Base-by-base conservation (phyloP, 2,113 vertebrate species). In the Monarcha castaneiventris region DNA sequence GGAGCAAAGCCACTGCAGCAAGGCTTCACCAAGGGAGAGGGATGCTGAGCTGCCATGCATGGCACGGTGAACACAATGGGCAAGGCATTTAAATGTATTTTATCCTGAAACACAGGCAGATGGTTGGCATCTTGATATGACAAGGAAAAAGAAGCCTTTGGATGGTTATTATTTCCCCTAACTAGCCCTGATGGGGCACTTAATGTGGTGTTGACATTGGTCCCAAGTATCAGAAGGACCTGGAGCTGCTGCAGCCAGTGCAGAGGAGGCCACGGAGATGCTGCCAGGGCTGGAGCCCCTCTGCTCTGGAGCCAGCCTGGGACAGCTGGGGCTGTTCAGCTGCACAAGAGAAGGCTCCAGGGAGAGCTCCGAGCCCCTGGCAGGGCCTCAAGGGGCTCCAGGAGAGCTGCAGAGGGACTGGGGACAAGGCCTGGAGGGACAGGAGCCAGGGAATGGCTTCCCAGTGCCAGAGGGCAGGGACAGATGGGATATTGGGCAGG, bases 11-110 rank as follows among this genome's bases (percentile, higher is more conserved):
- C 58, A 49, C 54, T 51, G 37, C 71, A 87, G 32, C 16, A 23
- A 74, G 69, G 27, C 55, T 43, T 37, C 0, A 1, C 16, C 27
- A 15, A 5, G 23, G 61, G 35, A 15, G 8, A 4, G 1, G 3
- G 48, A 27, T 41, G 39, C 19, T 77, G 46, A 67, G 10, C n/a
- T 62, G 46, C 14, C 27, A 7, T 58, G 66, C 5, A 3, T 2
- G 39, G 56, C 68, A 71, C 30, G 52, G 21, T 3, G 71, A 13
- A 1, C n/a, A 33, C 30, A 7, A 17, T 12, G 32, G 63, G 4
- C 22, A 66, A 80, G 32, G 3, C 22, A 30, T 35, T 63, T 67
- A 52, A 73, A 43, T 29, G 4, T 6, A 1, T 56, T 84, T 82
- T 56, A 30, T 21, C 20, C 32, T 30, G 20, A 71, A 92, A 82